Conservation (phyloP, 2,113 vertebrate genomes). For the Centropus unirufus region DNA sequence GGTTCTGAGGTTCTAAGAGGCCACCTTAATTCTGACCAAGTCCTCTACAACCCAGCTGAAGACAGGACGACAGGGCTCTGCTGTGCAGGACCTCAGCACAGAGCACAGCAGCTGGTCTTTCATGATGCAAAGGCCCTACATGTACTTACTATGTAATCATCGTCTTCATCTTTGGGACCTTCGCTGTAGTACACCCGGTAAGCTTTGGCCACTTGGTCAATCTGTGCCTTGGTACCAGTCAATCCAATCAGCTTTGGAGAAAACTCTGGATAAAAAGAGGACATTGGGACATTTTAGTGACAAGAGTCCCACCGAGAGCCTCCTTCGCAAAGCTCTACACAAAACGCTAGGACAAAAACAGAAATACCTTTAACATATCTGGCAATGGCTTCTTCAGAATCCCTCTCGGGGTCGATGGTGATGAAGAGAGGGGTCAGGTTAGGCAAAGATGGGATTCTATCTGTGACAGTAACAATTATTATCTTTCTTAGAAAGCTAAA, state of each 20-base stretch:
- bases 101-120: not conserved
- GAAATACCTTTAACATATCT: slow-evolving; percentile 89
- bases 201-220: slow-evolving; percentile 86
- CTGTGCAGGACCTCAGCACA: not conserved
- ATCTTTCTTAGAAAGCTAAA: not conserved
- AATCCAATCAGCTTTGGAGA: slow-evolving; percentile 93
- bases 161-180: slow-evolving; percentile 95
- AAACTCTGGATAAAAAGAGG: slow-evolving; percentile 83
- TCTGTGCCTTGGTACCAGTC: slow-evolving; percentile 84
- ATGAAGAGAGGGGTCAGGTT: slow-evolving; percentile 92
- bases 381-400: slow-evolving; percentile 86
- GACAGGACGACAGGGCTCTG: not conserved
- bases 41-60: not conserved
- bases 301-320: not conserved
- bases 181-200: slow-evolving; percentile 95
- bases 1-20: not conserved
- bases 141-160: slow-evolving; percentile 95
- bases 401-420: slow-evolving; percentile 94
- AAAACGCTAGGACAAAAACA: not conserved
- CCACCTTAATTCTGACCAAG: not conserved
- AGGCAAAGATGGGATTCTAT: slow-evolving; percentile 85
- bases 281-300: not conserved
- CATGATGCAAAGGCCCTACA: not conserved
- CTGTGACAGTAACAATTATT: slow-evolving; percentile 69
- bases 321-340: not conserved